Evolutionary conservation across 2,888 invertebrate genomes (phyloP).

Genomic region (Drosophila demipolita): DNA sequence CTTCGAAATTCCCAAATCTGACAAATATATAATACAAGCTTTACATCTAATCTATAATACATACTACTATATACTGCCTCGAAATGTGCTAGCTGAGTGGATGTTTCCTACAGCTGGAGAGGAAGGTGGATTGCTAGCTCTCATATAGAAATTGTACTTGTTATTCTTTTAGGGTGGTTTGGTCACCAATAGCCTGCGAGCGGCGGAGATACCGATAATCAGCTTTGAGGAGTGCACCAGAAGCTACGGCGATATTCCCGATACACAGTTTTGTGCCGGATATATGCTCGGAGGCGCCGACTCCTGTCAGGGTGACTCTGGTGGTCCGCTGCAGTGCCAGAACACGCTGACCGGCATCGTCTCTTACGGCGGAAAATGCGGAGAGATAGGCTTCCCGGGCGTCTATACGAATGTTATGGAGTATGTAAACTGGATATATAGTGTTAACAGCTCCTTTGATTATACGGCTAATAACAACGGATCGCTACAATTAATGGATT

Average conservation of each 20-base stretch:
- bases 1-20: too few relatives aligned
- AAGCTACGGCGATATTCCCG: slow-evolving; percentile 52
- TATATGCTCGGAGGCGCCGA: slow-evolving; percentile 68
- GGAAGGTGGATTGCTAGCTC: background rate
- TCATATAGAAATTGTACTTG: background rate
- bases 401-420: slow-evolving; percentile 79
- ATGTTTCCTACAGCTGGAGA: background rate
- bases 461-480: slow-evolving; percentile 49
- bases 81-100: background rate
- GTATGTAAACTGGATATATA: slow-evolving; percentile 66
- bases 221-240: slow-evolving; percentile 40
- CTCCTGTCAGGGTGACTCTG: slow-evolving; percentile 82
- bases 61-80: background rate
- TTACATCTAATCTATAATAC: background rate
- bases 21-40: too few relatives aligned
- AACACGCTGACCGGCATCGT: slow-evolving; percentile 69
- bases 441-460: slow-evolving; percentile 55
- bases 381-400: slow-evolving; percentile 64
- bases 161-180: background rate
- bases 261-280: slow-evolving; percentile 76
- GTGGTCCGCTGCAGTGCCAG: slow-evolving; percentile 77
- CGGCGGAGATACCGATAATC: slow-evolving; percentile 63
- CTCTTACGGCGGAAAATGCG: slow-evolving; percentile 79
- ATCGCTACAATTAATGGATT: background rate
- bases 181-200: slow-evolving; percentile 32